Conservation (phyloP, 2,888 invertebrate species). For the Himalopsyche kuldschensis region DNA sequence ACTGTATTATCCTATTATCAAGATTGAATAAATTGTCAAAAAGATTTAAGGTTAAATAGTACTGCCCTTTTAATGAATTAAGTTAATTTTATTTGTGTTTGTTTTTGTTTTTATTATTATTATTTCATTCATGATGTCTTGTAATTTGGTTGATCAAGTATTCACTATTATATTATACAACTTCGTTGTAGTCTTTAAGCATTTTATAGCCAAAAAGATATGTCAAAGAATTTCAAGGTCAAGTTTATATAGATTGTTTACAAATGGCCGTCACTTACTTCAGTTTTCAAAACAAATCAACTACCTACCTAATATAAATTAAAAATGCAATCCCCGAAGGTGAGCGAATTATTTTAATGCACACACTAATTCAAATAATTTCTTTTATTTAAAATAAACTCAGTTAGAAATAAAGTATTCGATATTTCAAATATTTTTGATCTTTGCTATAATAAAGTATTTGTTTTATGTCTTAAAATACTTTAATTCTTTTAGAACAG, state of each 20-base stretch:
- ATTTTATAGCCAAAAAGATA: not conserved
- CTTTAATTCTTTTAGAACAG: no score
- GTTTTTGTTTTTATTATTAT: no score
- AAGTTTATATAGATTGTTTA: not conserved
- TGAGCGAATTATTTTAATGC: not conserved
- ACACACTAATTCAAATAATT: not conserved
- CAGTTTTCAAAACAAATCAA: not conserved
- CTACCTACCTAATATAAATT: slow-evolving; percentile 7
- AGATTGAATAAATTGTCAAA: no score
- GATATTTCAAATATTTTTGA: no score
- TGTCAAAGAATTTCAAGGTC: not conserved
- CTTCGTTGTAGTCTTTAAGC: not conserved
- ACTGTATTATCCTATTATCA: no score
- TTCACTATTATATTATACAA: not conserved
- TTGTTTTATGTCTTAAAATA: no score
- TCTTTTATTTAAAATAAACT: no score
- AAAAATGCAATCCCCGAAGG: slow-evolving; percentile 31
- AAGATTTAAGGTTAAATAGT: no score
- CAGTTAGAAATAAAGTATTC: not conserved
- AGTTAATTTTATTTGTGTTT: no score
- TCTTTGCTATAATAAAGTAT: no score
- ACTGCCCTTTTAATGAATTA: no score
- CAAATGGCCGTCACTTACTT: not conserved
- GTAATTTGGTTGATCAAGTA: not conserved
- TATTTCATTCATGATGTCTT: no score